phyloP scores from a whole-genome alignment of 2,113 vertebrate genomes.

The Nycticebus coucang region DNA sequence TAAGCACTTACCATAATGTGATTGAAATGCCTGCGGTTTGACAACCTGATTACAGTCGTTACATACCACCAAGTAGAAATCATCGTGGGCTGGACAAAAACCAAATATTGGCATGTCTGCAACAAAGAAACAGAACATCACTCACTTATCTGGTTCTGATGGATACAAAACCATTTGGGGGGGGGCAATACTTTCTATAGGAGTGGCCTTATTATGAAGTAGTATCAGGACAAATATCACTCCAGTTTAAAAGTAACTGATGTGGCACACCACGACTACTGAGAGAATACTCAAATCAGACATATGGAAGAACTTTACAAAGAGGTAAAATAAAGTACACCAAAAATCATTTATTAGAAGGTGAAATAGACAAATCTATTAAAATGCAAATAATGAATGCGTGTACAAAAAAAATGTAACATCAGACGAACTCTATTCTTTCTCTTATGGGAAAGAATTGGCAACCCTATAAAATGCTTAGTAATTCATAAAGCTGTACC shows the following conservation, averaged over 20 bases:
- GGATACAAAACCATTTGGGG: slow-evolving; percentile 60
- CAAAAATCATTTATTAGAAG: background rate
- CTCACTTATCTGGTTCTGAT: slow-evolving; percentile 80
- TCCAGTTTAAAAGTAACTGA: background rate
- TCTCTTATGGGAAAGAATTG: slow-evolving; percentile 64
- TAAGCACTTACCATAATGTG: slow-evolving; percentile 97
- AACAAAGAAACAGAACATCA: slow-evolving; percentile 83
- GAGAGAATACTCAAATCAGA: slow-evolving; percentile 28
- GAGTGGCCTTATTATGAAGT: background rate
- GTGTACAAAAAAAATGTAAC: background rate
- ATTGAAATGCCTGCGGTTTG: slow-evolving; percentile 99
- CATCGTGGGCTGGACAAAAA: slow-evolving; percentile 98
- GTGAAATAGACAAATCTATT: background rate
- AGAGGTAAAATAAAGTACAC: background rate
- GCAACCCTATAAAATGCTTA: slow-evolving; percentile 73
- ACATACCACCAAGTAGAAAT: slow-evolving; percentile 99
- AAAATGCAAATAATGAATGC: slow-evolving; percentile 5
- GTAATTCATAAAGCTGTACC: slow-evolving; percentile 71
- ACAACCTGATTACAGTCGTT: slow-evolving; percentile 98
- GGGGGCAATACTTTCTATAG: background rate
- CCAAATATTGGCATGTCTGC: slow-evolving; percentile 99
- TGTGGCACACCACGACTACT: background rate
- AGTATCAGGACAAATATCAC: background rate
- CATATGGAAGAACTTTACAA: background rate
- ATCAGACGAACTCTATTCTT: slow-evolving; percentile 4